Base-by-base conservation (phyloP, 2,113 vertebrate genomes). In the Chrysemys picta region DNA sequence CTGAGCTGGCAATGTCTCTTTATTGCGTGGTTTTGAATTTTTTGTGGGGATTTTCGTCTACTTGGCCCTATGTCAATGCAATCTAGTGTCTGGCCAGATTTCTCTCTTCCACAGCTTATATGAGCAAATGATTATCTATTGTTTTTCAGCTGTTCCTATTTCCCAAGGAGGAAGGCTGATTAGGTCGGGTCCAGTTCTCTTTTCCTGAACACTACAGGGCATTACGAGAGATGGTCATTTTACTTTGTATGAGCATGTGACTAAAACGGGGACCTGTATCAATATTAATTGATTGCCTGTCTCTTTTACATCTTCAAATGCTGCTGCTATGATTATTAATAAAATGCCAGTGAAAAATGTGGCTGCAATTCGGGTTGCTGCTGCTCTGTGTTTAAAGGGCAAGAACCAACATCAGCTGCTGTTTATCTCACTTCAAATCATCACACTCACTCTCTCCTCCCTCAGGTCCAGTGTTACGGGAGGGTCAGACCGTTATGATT, bases 231-330 rank as follows among this genome's bases (percentile, higher is more conserved):
- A 93, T 91, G 87, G 90, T 93, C 6, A 0, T 91, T 90, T 84
- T 65, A 90, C 24, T 95, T 86, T 89, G 85, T 86, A 84, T 9
- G 57, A 95, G 87, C 57, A 83, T 72, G 84, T 91, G 94, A 95
- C 75, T 47, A 27, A 57, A 93, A 79, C 89, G 87, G 49, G 94
- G 89, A 88, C 56, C 31, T 47, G 49, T 85, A 72, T 91, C 0
- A 10, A 84, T 79, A 85, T 31, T 94, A 88, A 96, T 88, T 95
- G 96, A 97, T 94, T 95, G 93, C 79, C 90, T 85, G 91, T 84
- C 96, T 89, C 85, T 86, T 95, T 95, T 65, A 82, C 90, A 91
- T 94, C 90, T 95, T 89, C 90, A 91, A 87, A 95, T 92, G 95
- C 94, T 72, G 86, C 87, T 82, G 82, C 91, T 83, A 93, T 92